phyloP scores from a whole-genome alignment of 1,140 invertebrate genomes.

The Aphelenchoides fujianensis region DNA sequence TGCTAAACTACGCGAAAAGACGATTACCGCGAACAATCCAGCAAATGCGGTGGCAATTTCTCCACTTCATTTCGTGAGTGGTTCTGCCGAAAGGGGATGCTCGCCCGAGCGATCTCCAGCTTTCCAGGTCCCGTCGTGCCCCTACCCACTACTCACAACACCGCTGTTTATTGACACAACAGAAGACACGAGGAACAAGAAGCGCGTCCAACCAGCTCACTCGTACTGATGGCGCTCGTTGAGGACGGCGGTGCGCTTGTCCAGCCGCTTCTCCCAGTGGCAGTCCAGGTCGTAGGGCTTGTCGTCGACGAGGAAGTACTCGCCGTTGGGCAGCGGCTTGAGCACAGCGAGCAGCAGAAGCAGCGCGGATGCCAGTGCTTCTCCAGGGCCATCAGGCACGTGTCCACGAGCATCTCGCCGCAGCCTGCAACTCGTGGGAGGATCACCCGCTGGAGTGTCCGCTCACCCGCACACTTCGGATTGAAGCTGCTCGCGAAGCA shows the following conservation, averaged over 20 bases:
- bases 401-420: constrained; percentile 52
- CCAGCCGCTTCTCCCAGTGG: constrained; percentile 53
- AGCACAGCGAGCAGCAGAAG: constrained; percentile 87
- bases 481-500: constrained; percentile 56
- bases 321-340: constrained; percentile 64
- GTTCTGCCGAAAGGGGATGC: too few relatives aligned
- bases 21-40: too few relatives aligned
- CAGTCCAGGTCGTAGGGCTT: constrained; percentile 63
- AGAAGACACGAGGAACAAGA: too few relatives aligned
- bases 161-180: too few relatives aligned
- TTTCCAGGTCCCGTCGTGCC: too few relatives aligned
- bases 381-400: constrained; percentile 88
- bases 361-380: constrained; percentile 96
- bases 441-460: not conserved
- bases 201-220: too few relatives aligned
- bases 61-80: too few relatives aligned
- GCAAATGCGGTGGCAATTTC: too few relatives aligned
- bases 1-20: too few relatives aligned
- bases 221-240: constrained; percentile 27
- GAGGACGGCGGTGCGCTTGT: constrained; percentile 36
- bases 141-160: too few relatives aligned
- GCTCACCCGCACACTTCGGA: constrained; percentile 51
- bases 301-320: constrained; percentile 66
- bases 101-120: too few relatives aligned
- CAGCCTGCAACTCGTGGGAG: constrained; percentile 49